A percentile compares a stretch with the other conserved stretches of the same genome.
phyloP scores from a whole-genome alignment of 2,113 vertebrate genomes.

The Tapirus terrestris region DNA sequence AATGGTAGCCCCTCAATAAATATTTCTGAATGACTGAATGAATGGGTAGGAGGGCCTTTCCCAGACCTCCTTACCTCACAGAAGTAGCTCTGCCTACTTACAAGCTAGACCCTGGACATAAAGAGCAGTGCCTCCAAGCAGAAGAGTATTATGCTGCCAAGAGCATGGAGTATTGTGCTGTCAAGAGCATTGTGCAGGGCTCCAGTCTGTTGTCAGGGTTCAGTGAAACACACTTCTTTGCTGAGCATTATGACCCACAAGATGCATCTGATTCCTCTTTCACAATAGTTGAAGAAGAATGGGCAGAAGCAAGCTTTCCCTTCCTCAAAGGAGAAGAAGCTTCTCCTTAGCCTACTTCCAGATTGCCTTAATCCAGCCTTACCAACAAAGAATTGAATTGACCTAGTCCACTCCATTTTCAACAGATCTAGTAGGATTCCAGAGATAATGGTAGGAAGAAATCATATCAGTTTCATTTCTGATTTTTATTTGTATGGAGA shows the following conservation, averaged over 20 bases:
- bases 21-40: not conserved
- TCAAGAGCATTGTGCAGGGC: not conserved
- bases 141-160: not conserved
- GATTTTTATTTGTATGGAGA: not conserved
- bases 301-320: not conserved
- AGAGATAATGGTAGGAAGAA: constrained; percentile 22
- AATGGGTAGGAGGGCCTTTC: not conserved
- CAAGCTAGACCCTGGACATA: not conserved
- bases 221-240: constrained; percentile 5
- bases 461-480: not conserved
- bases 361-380: not conserved
- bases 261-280: not conserved
- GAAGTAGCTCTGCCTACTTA: not conserved
- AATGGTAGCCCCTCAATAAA: not conserved
- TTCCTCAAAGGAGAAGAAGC: not conserved
- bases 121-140: not conserved
- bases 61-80: not conserved
- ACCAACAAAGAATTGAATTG: constrained; percentile 5
- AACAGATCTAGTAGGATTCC: not conserved
- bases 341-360: not conserved
- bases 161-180: not conserved
- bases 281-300: constrained; percentile 1
- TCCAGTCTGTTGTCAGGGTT: not conserved
- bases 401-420: not conserved
- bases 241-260: not conserved